Evolutionary conservation across 1,140 invertebrate species (phyloP), one percentile per base, ranked within the genome.

Genomic region (Bradysia coprophila): DNA sequence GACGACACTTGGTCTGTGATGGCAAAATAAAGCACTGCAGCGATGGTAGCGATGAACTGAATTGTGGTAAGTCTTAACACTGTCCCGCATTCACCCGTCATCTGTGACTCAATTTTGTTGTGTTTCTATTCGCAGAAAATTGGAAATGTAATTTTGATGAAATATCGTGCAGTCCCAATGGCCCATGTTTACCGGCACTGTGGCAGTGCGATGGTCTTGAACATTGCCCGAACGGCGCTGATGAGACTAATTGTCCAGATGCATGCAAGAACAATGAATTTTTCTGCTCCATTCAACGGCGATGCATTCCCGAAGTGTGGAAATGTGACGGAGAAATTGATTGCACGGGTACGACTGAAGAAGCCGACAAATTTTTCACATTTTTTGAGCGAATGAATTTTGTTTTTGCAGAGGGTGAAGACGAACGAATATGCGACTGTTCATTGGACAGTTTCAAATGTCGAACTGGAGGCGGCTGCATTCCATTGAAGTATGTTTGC

Each of bases 1-100:
- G 69, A 45, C 56, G 73, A 43, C 64, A 75, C 48, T 62, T 79
- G 19, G 75, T 81, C 9, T 89, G 83, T 57, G 79, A 88, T 61
- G 72, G 75, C 22, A 76, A 77, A 38, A 54, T 62, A 1, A 73
- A 80, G 46, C 41, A 43, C 18, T 86, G 81, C 51, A 66, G 68
- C 32, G 81, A 84, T 51, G 67, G 69, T 5, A 76, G 69, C 45
- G 81, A 85, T 56, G 81, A 86, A 65, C 50, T 50, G 4, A 62
- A 71, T 47, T 83, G 79, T 48, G 62, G 66, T 67, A 55, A 60
- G 62, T 64, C 21, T n/a, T n/a, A n/a, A 28, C 16, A 45, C 13
- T 20, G 9, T 32, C n/a, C n/a, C n/a, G n/a, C n/a, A n/a, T n/a
- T n/a, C n/a, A n/a, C n/a, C n/a, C n/a, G n/a, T n/a, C 10, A 19